A percentile compares a stretch with the other conserved stretches of the same genome.
Conservation (phyloP, 1,140 invertebrate genomes). For the Calliphora vicina region DNA sequence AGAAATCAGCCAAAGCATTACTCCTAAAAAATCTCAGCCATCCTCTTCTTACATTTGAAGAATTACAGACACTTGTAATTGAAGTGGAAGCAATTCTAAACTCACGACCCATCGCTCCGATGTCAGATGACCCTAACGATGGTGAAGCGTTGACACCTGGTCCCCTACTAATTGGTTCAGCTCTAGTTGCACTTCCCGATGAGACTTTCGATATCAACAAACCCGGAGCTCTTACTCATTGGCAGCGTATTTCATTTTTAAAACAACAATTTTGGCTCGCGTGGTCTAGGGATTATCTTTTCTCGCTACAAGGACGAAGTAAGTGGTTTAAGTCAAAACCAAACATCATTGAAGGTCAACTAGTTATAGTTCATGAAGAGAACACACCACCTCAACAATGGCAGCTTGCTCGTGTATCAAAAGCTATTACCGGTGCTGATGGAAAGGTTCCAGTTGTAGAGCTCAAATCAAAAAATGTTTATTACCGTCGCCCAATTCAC, state of each 20-base stretch:
- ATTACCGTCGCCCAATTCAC: neutral
- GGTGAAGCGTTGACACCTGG: conserved; percentile 45
- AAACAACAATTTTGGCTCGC: neutral
- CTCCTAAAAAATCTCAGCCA: conserved; percentile 3
- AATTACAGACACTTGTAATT: conserved; percentile 12
- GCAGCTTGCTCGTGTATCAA: neutral
- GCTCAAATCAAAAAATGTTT: neutral
- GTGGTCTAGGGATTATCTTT: neutral
- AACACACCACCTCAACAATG: neutral
- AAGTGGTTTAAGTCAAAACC: neutral
- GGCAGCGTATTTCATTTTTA: neutral
- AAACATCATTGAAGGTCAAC: neutral
- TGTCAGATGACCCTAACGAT: conserved; percentile 42
- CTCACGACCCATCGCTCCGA: conserved; percentile 38
- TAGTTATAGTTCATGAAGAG: conserved; percentile 19
- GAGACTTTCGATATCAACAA: too few relatives aligned
- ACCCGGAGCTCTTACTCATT: neutral
- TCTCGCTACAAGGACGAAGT: neutral
- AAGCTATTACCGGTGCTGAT: neutral
- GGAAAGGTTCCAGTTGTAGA: neutral
- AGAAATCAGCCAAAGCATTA: conserved; percentile 22
- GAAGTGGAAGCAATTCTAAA: conserved; percentile 48
- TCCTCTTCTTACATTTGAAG: conserved; percentile 33
- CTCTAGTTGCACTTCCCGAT: neutral
- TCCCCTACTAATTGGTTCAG: conserved; percentile 48